Evolutionary conservation across 2,797 vertebrate genomes (phyloP).

Genomic region (Lagocephalus sceleratus): DNA sequence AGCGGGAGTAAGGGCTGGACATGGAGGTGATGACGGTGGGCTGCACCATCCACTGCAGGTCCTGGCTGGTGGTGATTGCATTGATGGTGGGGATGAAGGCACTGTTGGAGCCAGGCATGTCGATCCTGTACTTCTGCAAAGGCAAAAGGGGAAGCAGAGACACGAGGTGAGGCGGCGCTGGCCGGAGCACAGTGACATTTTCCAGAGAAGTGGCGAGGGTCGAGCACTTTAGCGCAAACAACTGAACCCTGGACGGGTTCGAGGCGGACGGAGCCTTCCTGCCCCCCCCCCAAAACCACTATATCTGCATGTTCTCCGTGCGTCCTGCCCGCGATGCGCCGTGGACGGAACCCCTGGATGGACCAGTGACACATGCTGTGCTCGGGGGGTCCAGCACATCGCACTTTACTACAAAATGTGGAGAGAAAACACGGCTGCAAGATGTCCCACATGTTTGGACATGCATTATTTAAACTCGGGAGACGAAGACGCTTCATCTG

Average conservation of each 20-base stretch:
- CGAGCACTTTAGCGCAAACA: neutral
- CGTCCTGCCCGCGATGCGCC: neutral
- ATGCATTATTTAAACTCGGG: no score
- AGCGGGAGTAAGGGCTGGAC: constrained; percentile 93
- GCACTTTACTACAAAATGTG: constrained; percentile 31
- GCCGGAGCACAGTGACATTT: neutral
- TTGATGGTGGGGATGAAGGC: constrained; percentile 99
- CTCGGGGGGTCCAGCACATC: constrained; percentile 64
- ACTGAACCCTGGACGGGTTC: neutral
- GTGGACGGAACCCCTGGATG: constrained; percentile 53
- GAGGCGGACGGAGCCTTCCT: no score
- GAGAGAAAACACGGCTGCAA: constrained; percentile 17
- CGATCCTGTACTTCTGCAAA: constrained; percentile 92
- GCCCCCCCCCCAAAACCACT: no score
- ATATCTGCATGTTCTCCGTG: no score
- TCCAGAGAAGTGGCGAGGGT: neutral
- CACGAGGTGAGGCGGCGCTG: neutral
- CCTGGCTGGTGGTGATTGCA: constrained; percentile 99
- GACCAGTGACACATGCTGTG: constrained; percentile 69
- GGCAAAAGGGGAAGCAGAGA: neutral
- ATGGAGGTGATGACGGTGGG: constrained; percentile 99
- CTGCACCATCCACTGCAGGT: constrained; percentile 99
- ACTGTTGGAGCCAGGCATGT: constrained; percentile 98
- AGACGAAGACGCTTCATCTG: no score
- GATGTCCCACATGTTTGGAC: constrained; percentile 11